A percentile compares a stretch with the other conserved stretches of the same genome.
phyloP scores from a whole-genome alignment of 2,113 vertebrate genomes.

The Pristiophorus japonicus region DNA sequence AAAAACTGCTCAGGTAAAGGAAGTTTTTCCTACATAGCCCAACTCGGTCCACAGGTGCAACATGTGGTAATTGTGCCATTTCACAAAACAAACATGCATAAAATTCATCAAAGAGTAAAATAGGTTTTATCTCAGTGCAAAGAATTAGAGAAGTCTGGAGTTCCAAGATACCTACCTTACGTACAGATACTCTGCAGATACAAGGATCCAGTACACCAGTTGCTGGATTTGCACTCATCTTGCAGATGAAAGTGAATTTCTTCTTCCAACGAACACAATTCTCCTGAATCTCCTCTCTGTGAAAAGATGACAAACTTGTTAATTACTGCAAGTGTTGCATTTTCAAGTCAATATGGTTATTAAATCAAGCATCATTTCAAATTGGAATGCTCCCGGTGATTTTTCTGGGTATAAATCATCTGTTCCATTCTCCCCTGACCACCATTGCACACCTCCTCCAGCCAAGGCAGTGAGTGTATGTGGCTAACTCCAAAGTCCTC shows the following conservation, averaged over 20 bases:
- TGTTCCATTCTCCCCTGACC: no score
- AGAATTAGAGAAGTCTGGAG: background rate
- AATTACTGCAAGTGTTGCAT: background rate
- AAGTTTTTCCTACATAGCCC: background rate
- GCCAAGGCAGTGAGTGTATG: background rate
- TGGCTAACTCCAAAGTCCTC: background rate
- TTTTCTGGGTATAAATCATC: background rate
- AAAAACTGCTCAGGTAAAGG: background rate
- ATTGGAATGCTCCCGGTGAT: background rate
- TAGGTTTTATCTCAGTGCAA: background rate
- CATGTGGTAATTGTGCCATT: background rate
- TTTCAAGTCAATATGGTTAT: background rate
- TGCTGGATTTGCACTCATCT: slow-evolving; percentile 91
- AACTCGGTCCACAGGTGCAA: background rate
- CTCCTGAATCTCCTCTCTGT: slow-evolving; percentile 85
- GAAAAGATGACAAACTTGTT: slow-evolving; percentile 30
- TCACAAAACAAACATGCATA: background rate
- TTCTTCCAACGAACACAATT: slow-evolving; percentile 94
- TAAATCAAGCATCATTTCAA: background rate
- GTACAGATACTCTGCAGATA: slow-evolving; percentile 87
- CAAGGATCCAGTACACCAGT: slow-evolving; percentile 91
- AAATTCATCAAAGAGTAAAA: background rate
- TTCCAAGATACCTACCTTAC: slow-evolving; percentile 67
- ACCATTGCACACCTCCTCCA: background rate
- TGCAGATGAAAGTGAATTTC: slow-evolving; percentile 89